Evolutionary conservation across 2,888 invertebrate genomes (phyloP).

Genomic region (Neria commutata): DNA sequence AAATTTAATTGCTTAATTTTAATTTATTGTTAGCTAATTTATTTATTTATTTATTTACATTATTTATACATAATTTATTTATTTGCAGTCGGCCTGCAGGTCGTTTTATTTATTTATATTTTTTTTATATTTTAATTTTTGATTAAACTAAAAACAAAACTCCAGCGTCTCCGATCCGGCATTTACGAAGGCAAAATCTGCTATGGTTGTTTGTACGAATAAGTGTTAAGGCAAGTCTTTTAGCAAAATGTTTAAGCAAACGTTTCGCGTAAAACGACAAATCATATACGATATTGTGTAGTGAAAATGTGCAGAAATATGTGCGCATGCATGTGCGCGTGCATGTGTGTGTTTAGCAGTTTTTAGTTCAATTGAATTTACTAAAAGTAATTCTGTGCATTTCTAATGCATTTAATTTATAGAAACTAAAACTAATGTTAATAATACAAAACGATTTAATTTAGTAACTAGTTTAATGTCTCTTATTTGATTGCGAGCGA

Average conservation of each 20-base stretch:
- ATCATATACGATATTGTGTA: too few relatives aligned
- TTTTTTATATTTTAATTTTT: slow-evolving; percentile 35
- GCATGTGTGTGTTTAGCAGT: slow-evolving; percentile 25
- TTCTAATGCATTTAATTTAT: slow-evolving; percentile 1
- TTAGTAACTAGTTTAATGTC: slow-evolving; percentile 50
- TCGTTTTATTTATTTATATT: slow-evolving; percentile 8
- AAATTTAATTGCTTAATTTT: slow-evolving; percentile 36
- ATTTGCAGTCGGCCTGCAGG: too few relatives aligned
- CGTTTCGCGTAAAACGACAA: too few relatives aligned
- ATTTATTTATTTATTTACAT: slow-evolving; percentile 36
- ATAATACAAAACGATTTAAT: background rate
- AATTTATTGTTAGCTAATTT: slow-evolving; percentile 40
- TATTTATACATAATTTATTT: slow-evolving; percentile 24
- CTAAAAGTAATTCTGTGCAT: slow-evolving; percentile 2
- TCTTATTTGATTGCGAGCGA: slow-evolving; percentile 31
- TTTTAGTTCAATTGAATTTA: slow-evolving; percentile 56
- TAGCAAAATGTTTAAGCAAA: too few relatives aligned
- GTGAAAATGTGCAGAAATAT: too few relatives aligned
- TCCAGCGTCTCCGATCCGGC: background rate
- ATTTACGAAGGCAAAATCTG: too few relatives aligned
- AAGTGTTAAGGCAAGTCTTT: too few relatives aligned
- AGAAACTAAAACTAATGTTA: slow-evolving; percentile 4
- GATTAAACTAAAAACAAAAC: slow-evolving; percentile 47
- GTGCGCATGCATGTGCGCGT: too few relatives aligned
- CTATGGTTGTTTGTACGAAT: too few relatives aligned